Conservation (phyloP, 2,113 vertebrate species). For the Ageneiosus marmoratus region DNA sequence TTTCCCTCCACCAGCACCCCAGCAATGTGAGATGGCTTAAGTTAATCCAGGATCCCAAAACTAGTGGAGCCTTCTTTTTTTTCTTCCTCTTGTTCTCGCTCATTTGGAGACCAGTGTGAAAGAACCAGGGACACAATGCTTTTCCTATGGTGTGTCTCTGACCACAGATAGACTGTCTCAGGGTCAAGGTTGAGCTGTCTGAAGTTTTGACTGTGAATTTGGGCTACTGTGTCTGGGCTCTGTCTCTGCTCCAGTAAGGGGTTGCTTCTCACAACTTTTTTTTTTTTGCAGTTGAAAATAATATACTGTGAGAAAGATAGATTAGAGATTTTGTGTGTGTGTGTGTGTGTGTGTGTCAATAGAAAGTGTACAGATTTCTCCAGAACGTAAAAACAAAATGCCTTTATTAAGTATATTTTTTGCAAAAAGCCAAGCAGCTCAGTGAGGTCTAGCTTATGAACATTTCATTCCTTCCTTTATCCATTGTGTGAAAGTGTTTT, state of each 20-base stretch:
- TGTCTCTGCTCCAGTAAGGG: slow-evolving; percentile 6
- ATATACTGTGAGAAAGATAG: not conserved
- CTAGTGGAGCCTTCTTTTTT: slow-evolving; percentile 48
- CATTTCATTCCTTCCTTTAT: slow-evolving; percentile 9
- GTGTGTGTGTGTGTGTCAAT: not conserved
- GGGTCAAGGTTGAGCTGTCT: slow-evolving; percentile 16
- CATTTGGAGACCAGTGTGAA: slow-evolving; percentile 53
- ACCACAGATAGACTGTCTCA: slow-evolving; percentile 28
- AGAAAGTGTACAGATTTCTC: not conserved
- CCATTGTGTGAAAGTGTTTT: not conserved
- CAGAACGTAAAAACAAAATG: not conserved
- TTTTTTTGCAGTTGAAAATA: not conserved
- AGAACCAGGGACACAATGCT: slow-evolving; percentile 49
- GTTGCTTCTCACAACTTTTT: not conserved
- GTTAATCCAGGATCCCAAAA: slow-evolving; percentile 74
- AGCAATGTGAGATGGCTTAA: slow-evolving; percentile 68
- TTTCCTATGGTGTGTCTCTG: slow-evolving; percentile 31
- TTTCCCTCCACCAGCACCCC: slow-evolving; percentile 23
- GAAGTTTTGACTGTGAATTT: slow-evolving; percentile 22
- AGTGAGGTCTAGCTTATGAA: not conserved
- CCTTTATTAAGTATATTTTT: not conserved
- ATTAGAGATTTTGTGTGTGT: not conserved
- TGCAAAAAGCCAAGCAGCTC: not conserved
- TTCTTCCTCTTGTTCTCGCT: slow-evolving; percentile 44
- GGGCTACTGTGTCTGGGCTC: not conserved